Conservation (phyloP, 2,797 vertebrate genomes). For the Rhabdophis nuchalis region DNA sequence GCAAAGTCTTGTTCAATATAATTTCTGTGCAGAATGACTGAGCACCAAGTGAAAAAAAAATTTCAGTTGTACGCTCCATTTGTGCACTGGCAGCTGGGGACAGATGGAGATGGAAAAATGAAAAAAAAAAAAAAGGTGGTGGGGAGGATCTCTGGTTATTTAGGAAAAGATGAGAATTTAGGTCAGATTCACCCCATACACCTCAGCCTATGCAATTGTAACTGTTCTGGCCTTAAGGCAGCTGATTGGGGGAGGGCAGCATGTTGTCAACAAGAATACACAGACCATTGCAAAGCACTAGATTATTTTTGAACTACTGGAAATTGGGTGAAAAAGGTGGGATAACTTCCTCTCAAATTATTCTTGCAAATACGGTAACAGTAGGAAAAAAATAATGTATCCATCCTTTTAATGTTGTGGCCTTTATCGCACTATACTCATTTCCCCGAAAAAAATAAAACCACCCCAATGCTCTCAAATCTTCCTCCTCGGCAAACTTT, state of each 20-base stretch:
- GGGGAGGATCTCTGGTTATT: neutral
- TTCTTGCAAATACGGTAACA: neutral
- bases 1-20: neutral
- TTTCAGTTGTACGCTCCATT: neutral
- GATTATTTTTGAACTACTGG: neutral
- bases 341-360: neutral
- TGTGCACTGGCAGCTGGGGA: neutral
- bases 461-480: neutral
- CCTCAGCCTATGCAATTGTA: neutral
- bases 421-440: neutral
- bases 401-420: neutral
- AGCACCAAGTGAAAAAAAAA: neutral
- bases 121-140: neutral
- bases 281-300: neutral
- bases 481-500: neutral
- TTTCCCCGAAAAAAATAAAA: neutral
- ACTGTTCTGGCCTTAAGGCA: neutral
- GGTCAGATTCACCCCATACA: neutral
- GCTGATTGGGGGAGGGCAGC: neutral
- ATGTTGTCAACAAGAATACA: neutral
- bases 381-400: neutral
- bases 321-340: neutral
- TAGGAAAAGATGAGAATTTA: neutral
- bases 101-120: neutral
- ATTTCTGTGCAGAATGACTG: slow-evolving; percentile 17